phyloP scores from a whole-genome alignment of 2,113 vertebrate species.

The Chionodraco myersi region DNA sequence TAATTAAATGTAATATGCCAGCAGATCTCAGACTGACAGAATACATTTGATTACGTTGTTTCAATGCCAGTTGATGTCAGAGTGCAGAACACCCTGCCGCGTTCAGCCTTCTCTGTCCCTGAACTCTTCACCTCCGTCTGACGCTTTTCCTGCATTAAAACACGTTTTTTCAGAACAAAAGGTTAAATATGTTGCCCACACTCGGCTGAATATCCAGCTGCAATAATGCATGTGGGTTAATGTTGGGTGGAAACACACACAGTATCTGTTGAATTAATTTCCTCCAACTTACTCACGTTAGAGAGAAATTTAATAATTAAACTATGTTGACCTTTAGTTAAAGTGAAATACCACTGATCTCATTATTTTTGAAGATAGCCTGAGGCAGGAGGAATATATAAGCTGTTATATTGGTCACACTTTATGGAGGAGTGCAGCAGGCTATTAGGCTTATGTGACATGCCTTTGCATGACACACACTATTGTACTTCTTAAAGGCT shows the following conservation, averaged over 20 bases:
- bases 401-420: constrained; percentile 46
- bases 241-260: constrained; percentile 37
- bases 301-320: constrained; percentile 67
- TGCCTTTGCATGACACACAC: constrained; percentile 51
- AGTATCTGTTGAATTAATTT: constrained; percentile 52
- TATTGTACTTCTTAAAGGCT: constrained; percentile 2
- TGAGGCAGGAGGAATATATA: constrained; percentile 49
- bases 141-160: constrained; percentile 20
- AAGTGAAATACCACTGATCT: constrained; percentile 71
- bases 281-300: constrained; percentile 45
- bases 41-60: no score
- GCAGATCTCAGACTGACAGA: no score
- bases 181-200: constrained; percentile 17
- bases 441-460: constrained; percentile 16
- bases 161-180: constrained; percentile 23
- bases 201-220: constrained; percentile 36
- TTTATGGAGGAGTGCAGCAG: constrained; percentile 28
- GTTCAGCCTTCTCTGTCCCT: not conserved
- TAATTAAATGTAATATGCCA: no score
- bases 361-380: constrained; percentile 68
- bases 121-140: not conserved
- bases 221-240: constrained; percentile 40
- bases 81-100: not conserved
- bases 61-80: not conserved
- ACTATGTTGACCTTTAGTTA: constrained; percentile 69